phyloP scores from a whole-genome alignment of 2,888 invertebrate species.

The Luffia ferchaultella region DNA sequence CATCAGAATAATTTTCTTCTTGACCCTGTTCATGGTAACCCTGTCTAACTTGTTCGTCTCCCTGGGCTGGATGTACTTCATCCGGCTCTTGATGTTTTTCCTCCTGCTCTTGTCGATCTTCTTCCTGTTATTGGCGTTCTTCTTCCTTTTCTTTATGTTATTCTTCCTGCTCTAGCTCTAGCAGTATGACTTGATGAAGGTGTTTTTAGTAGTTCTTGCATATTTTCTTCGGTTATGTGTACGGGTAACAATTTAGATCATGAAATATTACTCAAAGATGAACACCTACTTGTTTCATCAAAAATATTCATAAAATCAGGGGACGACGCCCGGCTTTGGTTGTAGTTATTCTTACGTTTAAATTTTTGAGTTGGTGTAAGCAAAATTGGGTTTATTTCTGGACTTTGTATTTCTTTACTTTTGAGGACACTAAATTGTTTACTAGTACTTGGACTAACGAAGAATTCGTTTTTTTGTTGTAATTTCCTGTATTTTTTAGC shows the following conservation, averaged over 20 bases:
- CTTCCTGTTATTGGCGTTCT: constrained; percentile 1
- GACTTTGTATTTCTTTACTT: too few relatives aligned
- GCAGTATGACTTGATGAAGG: too few relatives aligned
- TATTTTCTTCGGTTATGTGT: constrained; percentile 5
- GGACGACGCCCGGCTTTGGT: constrained; percentile 3
- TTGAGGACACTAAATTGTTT: too few relatives aligned
- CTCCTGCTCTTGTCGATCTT: constrained; percentile 1
- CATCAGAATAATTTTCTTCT: constrained; percentile 3
- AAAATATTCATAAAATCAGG: constrained; percentile 1
- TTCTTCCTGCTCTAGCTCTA: constrained; percentile 2
- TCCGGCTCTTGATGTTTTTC: constrained; percentile 3
- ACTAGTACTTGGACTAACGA: too few relatives aligned
- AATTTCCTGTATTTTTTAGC: too few relatives aligned
- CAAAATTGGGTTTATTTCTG: too few relatives aligned
- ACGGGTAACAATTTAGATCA: constrained; percentile 5
- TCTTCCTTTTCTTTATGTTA: constrained; percentile 2
- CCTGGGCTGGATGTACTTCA: background rate
- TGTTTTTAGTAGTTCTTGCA: constrained; percentile 5
- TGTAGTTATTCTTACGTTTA: too few relatives aligned
- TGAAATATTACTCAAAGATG: constrained; percentile 7
- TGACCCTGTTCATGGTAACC: too few relatives aligned
- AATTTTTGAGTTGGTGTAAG: too few relatives aligned
- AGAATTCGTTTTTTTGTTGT: too few relatives aligned
- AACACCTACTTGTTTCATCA: constrained; percentile 1
- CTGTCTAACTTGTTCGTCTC: background rate